These are phyloP conservation scores for Drosophila parabipectinata DNA, from an alignment of 1,140 invertebrate genomes.

Conservation along the genomic window DNA sequence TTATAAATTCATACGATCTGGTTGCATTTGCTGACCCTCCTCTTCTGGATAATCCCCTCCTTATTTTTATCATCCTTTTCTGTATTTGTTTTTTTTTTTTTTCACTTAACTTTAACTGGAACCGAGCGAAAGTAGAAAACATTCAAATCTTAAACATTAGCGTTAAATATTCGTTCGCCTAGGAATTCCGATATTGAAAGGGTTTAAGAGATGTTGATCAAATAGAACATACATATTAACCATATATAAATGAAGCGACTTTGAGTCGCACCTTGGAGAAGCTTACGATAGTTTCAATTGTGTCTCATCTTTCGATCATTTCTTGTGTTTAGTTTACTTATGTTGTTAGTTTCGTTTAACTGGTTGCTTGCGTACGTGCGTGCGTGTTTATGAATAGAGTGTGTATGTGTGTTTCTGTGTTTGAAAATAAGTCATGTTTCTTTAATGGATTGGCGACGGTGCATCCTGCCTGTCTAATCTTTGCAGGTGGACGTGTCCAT, in stretches of 20 bases:
- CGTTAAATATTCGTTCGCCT: conserved; percentile 63
- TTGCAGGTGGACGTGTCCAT: conserved; percentile 87
- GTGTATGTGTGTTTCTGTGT: conserved; percentile 29
- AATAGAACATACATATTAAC: conserved; percentile 66
- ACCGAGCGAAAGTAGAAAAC: conserved; percentile 62
- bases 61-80: conserved; percentile 18
- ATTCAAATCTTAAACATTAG: conserved; percentile 61
- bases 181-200: conserved; percentile 59
- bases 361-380: conserved; percentile 68
- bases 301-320: conserved; percentile 9
- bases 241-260: conserved; percentile 69
- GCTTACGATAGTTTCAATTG: conserved; percentile 47
- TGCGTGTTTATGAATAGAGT: conserved; percentile 50
- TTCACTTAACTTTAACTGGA: conserved; percentile 48
- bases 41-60: neutral
- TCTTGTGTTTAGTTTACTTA: conserved; percentile 31
- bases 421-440: conserved; percentile 56
- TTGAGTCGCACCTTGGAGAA: conserved; percentile 64
- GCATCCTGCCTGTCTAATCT: conserved; percentile 60
- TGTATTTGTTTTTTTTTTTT: conserved; percentile 18
- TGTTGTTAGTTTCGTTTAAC: conserved; percentile 67
- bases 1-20: conserved; percentile 56
- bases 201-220: conserved; percentile 74
- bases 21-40: conserved; percentile 23
- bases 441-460: conserved; percentile 6